phyloP scores from a whole-genome alignment of 1,140 invertebrate genomes.

The Diprion similis region DNA sequence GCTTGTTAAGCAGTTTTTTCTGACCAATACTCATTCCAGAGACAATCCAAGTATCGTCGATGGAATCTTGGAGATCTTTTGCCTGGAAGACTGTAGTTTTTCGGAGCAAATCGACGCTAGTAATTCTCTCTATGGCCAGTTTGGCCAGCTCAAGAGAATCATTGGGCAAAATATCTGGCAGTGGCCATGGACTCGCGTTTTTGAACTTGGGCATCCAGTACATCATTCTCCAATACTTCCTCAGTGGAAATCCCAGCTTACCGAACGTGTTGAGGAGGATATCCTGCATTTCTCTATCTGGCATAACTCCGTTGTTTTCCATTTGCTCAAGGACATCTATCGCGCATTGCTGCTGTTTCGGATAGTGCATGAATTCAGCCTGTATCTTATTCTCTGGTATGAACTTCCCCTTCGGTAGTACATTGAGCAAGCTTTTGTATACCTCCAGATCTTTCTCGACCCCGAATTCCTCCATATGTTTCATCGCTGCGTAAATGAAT shows the following conservation, averaged over 20 bases:
- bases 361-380: constrained; percentile 90
- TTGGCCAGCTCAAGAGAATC: constrained; percentile 84
- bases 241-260: constrained; percentile 73
- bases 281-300: constrained; percentile 86
- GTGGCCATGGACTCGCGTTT: constrained; percentile 87
- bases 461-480: constrained; percentile 89
- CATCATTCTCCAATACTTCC: constrained; percentile 90
- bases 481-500: constrained; percentile 90
- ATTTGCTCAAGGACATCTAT: constrained; percentile 89
- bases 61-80: constrained; percentile 73
- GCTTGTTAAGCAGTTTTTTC: constrained; percentile 73
- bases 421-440: constrained; percentile 89
- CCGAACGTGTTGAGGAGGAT: constrained; percentile 89
- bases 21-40: constrained; percentile 87
- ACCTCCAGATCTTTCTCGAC: constrained; percentile 89
- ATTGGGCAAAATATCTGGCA: constrained; percentile 74
- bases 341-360: constrained; percentile 92
- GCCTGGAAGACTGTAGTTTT: constrained; percentile 71
- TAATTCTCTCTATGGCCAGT: constrained; percentile 86
- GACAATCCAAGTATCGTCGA: constrained; percentile 94
- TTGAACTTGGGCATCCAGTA: constrained; percentile 99
- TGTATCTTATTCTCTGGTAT: constrained; percentile 83
- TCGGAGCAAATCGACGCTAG: constrained; percentile 81
- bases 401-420: constrained; percentile 92
- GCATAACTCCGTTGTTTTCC: constrained; percentile 90